Percentiles rank a stretch among this genome's conserved stretches.
These are phyloP conservation scores for Megaceryle torquata DNA, from an alignment of 2,113 vertebrate genomes.

Conservation along the genomic window DNA sequence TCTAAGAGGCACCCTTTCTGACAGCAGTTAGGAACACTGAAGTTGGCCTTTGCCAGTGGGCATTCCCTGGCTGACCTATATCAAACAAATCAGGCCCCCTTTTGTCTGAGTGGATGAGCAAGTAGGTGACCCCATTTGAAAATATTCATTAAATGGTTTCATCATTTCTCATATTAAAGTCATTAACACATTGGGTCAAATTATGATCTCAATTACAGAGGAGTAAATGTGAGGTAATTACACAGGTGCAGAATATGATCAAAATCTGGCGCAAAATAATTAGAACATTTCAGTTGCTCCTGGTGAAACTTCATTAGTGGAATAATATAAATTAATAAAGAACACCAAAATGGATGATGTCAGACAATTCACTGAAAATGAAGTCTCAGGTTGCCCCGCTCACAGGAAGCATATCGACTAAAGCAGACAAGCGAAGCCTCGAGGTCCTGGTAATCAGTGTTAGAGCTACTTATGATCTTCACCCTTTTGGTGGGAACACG, in stretches of 20 bases:
- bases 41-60: neutral
- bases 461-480: neutral
- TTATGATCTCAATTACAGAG: constrained; percentile 24
- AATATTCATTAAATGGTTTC: constrained; percentile 59
- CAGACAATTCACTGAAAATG: neutral
- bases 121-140: constrained; percentile 55
- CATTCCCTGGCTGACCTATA: neutral
- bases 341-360: neutral
- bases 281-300: neutral
- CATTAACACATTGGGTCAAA: constrained; percentile 31
- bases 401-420: neutral
- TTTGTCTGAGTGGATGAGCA: constrained; percentile 32
- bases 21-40: neutral
- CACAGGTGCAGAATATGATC: neutral
- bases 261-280: constrained; percentile 42
- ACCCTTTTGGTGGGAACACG: neutral
- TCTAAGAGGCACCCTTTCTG: neutral
- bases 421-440: neutral
- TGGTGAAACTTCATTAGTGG: neutral
- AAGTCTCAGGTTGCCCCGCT: neutral
- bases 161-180: constrained; percentile 40
- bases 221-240: constrained; percentile 31
- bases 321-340: constrained; percentile 30
- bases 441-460: neutral
- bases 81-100: constrained; percentile 49